These are phyloP conservation scores for Strongylocentrotus purpuratus DNA, from an alignment of 35 echinoderm and acorn worm species.

Conservation along the genomic window DNA sequence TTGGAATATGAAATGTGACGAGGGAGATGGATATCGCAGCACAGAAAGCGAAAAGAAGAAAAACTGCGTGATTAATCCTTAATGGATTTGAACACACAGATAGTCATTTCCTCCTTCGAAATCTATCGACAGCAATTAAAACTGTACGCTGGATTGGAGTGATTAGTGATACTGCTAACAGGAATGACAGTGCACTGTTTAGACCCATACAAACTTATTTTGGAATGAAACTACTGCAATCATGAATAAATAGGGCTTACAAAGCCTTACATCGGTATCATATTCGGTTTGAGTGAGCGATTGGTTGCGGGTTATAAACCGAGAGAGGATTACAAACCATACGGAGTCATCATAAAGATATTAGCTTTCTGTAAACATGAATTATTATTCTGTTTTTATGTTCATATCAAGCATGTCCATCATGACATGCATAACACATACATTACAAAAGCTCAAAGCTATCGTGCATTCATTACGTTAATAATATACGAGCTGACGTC, in stretches of 20 bases:
- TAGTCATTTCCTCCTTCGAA: constrained; percentile 33
- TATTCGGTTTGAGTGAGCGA: neutral
- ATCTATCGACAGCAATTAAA: constrained; percentile 35
- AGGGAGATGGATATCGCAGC: neutral
- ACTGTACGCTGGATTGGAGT: neutral
- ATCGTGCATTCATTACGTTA: neutral
- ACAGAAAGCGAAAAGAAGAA: constrained; percentile 4
- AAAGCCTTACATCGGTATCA: neutral
- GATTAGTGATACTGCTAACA: neutral
- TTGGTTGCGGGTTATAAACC: neutral
- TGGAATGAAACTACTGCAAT: neutral
- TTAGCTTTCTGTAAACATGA: neutral
- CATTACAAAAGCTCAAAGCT: neutral
- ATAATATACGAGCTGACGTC: neutral
- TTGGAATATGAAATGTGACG: constrained; percentile 4
- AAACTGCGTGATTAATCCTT: constrained; percentile 38
- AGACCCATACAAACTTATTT: neutral
- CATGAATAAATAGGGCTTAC: neutral
- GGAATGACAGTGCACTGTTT: neutral
- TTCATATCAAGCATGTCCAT: neutral
- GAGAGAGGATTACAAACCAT: neutral
- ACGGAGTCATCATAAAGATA: neutral
- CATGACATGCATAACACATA: too few relatives aligned
- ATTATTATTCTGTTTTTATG: neutral
- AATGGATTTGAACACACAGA: constrained; percentile 33